Evolutionary conservation across 2,797 vertebrate genomes (phyloP), one percentile per base, ranked within the genome.

Genomic region (Cossypha niveicapilla): DNA sequence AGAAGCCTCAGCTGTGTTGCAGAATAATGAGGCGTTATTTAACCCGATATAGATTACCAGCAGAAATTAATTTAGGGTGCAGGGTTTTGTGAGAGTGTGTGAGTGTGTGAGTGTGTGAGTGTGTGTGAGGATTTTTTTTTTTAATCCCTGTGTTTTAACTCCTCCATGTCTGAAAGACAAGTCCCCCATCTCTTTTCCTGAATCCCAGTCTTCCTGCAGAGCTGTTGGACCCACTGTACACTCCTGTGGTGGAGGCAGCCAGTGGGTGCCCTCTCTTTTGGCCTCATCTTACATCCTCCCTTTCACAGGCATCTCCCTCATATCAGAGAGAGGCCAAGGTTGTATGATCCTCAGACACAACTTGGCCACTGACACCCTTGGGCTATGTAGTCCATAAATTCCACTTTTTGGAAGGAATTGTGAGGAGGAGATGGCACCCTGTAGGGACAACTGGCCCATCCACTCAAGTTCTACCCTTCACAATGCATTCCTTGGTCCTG

Each of bases 21-120:
- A 98, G 98, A 98, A 98, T 98, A 98, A 98, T 98, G 97, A 98
- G 97, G 96, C 97, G 97, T 97, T 98, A 98, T 98, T 98, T 98
- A 98, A 98, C 97, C 98, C 96, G 96, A 98, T 98, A 97, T 98
- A 97, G 98, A 97, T 97, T 97, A 97, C 97, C 97, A 98, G 97
- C 97, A 97, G 97, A 98, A 98, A 98, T 98, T 98, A 97, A 98
- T 98, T 98, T 97, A 97, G 97, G 97, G 97, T 97, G 94, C 97
- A 97, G 96, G 93, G 95, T 98, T 97, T 97, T 97, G 95, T 97
- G 97, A 96, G 97, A 97, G 93, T 84, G 93, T 85, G 94, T 60
- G 88, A 37, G 81, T 67, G 75, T 85, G 94, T 60, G 88, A 37
- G 81, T 67, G 75, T 88, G 88, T 23, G 44, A 45, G 44, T 66